Base-by-base conservation (phyloP, 2,888 invertebrate species). In the Peribatodes rhomboidaria region DNA sequence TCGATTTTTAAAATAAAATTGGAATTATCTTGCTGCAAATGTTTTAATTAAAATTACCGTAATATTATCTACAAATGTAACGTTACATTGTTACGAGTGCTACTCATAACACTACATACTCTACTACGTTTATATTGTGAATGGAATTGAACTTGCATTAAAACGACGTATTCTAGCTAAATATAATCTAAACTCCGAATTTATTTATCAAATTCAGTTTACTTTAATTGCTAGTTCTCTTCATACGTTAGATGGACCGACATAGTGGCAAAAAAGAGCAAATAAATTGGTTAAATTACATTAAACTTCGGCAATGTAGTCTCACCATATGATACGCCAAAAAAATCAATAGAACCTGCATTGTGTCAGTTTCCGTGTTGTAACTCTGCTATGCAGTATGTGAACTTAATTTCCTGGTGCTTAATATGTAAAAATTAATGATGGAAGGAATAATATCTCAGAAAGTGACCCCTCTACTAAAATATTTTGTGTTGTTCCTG, bases 401-500 rank as follows among this genome's bases (percentile, higher is more conserved):
- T 62, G 60, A 52, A 63, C 60, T 52, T 56, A 61, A 14, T 56
- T 57, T 60, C 60, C 57, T 18, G 56, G 47, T 46, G 69, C 54
- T 60, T 58, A 16, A 9, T 22, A 13, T 14, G 13, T 54, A 57
- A 53, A 68, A 67, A 60, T 64, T 42, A 55, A 62, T 67, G 74
- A 90, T 91, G 91, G 92, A 92, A 77, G 86, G 83, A 61, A 79
- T 92, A 65, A 78, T 93, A 68, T 74, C 86, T 16, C 84, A 90
- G 64, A 87, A 87, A 79, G 85, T 90, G 50, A 88, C 90, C 62
- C 92, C 93, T 55, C 71, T 93, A 56, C 68, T 93, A n/a, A 93
- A 93, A 77, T 92, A 92, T 72, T 81, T 91, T 63, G 87, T 92
- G 58, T 77, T 93, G 64, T 92, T 92, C 74, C 76, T 93, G 41